Evolutionary conservation across 2,888 invertebrate genomes (phyloP).

Genomic region (Molorchus minor): DNA sequence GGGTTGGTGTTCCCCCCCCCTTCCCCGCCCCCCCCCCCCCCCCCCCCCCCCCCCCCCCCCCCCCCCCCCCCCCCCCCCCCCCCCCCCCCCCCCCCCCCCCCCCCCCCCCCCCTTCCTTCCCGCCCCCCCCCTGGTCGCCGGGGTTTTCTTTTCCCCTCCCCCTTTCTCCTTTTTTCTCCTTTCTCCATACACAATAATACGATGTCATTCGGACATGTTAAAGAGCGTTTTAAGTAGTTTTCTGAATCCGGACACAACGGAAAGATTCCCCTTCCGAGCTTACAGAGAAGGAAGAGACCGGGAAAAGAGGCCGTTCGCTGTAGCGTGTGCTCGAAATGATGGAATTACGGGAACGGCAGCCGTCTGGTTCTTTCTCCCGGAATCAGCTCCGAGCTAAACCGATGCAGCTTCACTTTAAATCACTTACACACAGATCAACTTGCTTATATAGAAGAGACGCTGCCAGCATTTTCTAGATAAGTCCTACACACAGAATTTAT

Average conservation of each 20-base stretch:
- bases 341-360: slow-evolving; percentile 39
- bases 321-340: slow-evolving; percentile 44
- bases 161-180: too few species aligned
- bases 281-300: slow-evolving; percentile 29
- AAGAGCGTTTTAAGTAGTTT: slow-evolving; percentile 32
- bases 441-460: slow-evolving; percentile 1
- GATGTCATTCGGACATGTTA: slow-evolving; percentile 12
- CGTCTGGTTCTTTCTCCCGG: slow-evolving; percentile 29
- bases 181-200: too few species aligned
- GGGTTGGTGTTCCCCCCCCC: too few species aligned
- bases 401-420: slow-evolving; percentile 33
- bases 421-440: slow-evolving; percentile 32
- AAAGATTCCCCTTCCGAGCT: slow-evolving; percentile 29
- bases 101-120: too few species aligned
- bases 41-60: too few species aligned
- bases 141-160: too few species aligned
- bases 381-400: slow-evolving; percentile 30
- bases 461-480: slow-evolving; percentile 14
- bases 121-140: too few species aligned
- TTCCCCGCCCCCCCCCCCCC: too few species aligned
- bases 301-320: slow-evolving; percentile 26
- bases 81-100: too few species aligned
- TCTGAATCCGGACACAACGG: slow-evolving; percentile 36
- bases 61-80: too few species aligned
- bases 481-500: not conserved